Percentiles rank a stretch among this genome's conserved stretches.
phyloP scores from a whole-genome alignment of 2,888 invertebrate species.

The Halocaridina rubra region DNA sequence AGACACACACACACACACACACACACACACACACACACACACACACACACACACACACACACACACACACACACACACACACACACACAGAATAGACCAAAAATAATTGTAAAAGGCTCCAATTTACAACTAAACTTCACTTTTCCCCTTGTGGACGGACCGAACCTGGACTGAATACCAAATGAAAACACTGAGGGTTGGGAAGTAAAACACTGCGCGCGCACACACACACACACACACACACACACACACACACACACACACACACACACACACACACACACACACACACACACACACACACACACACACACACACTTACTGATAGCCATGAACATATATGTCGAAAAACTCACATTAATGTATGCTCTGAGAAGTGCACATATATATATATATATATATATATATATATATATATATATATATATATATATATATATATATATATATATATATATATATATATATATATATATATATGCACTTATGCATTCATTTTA shows the following conservation, averaged over 20 bases:
- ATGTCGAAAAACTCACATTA: neutral
- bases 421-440: constrained; percentile 20
- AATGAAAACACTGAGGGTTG: too few species aligned
- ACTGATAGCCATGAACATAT: neutral
- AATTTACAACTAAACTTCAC: too few species aligned
- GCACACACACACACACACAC: neutral
- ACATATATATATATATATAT: neutral
- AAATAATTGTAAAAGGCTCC: too few species aligned
- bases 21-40: constrained; percentile 27
- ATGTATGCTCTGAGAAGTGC: neutral
- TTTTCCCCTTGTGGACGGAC: too few species aligned
- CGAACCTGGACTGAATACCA: too few species aligned
- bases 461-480: neutral
- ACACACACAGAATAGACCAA: too few species aligned
- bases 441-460: constrained; percentile 30
- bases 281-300: neutral
- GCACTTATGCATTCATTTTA: too few species aligned
- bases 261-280: constrained; percentile 14
- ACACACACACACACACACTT: constrained; percentile 3
- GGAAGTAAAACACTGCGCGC: too few species aligned
- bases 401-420: constrained; percentile 29
- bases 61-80: neutral
- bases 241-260: constrained; percentile 5
- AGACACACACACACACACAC: constrained; percentile 27
- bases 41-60: constrained; percentile 3